Percentiles rank a stretch among this genome's conserved stretches.
Evolutionary conservation across 2,113 vertebrate species (phyloP).

Genomic region (Eidolon helvum): DNA sequence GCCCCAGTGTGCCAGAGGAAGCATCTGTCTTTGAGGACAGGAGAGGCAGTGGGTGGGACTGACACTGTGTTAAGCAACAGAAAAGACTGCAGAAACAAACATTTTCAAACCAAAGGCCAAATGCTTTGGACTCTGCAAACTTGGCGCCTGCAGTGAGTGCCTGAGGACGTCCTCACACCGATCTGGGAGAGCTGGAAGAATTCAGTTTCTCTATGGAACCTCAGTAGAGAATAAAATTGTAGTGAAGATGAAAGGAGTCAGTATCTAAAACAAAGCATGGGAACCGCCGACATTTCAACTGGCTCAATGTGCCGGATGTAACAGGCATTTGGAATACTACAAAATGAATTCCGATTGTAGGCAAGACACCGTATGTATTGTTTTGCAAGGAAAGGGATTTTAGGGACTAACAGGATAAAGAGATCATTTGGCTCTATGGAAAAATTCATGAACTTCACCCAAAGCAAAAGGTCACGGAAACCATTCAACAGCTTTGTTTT

Average conservation of each 20-base stretch:
- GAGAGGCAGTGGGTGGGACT: not conserved
- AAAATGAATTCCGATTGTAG: not conserved
- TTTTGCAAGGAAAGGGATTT: not conserved
- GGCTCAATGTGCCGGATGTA: not conserved
- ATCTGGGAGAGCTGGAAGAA: not conserved
- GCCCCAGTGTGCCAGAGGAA: not conserved
- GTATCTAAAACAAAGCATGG: not conserved
- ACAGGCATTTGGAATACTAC: not conserved
- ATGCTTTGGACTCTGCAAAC: not conserved
- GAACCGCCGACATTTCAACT: not conserved
- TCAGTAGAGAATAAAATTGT: not conserved
- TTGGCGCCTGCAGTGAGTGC: not conserved
- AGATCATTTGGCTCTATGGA: not conserved
- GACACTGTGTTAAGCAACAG: not conserved
- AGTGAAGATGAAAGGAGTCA: not conserved
- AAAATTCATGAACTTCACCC: constrained; percentile 17
- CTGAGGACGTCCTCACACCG: not conserved
- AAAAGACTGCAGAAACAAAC: constrained; percentile 31
- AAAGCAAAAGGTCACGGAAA: constrained; percentile 41
- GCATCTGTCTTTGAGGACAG: not conserved
- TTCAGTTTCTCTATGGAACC: not conserved
- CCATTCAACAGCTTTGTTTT: not conserved
- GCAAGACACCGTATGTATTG: not conserved
- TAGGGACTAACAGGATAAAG: not conserved
- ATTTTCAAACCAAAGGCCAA: constrained; percentile 62